Evolutionary conservation across 2,113 vertebrate genomes (phyloP).

Genomic region (Saimiri boliviensis): DNA sequence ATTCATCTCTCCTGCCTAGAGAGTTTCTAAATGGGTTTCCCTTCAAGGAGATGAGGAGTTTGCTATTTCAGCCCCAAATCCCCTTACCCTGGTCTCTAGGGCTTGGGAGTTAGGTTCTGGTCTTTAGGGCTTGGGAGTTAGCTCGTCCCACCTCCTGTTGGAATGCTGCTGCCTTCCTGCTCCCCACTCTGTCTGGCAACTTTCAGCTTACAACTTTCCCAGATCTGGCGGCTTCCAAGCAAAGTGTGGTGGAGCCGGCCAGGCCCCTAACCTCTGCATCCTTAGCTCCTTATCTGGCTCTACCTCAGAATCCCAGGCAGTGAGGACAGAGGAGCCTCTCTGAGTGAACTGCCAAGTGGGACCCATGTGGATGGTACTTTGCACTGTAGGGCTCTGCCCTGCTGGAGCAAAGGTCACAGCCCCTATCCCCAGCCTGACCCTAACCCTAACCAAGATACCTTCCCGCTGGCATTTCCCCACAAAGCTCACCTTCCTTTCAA

Average conservation of each 20-base stretch:
- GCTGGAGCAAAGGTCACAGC: background rate
- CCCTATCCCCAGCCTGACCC: background rate
- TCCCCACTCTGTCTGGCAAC: background rate
- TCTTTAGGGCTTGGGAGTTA: background rate
- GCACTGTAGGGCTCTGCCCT: background rate
- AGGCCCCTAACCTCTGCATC: background rate
- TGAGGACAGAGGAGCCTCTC: background rate
- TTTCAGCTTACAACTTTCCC: background rate
- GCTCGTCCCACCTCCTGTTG: background rate
- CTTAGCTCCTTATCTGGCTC: background rate
- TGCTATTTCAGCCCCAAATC: background rate
- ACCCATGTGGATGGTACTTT: background rate
- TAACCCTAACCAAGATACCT: background rate
- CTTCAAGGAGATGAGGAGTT: background rate
- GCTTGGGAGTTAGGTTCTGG: background rate
- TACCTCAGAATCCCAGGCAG: background rate
- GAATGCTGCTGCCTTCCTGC: background rate
- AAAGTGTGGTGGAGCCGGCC: background rate
- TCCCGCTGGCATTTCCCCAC: background rate
- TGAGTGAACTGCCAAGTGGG: background rate
- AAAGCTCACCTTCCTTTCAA: constrained; percentile 12
- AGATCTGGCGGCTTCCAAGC: background rate
- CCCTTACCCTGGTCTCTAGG: background rate
- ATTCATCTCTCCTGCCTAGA: background rate
- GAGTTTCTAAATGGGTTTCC: background rate